Evolutionary conservation across 35 echinoderm and acorn worm species (phyloP), one percentile per base, ranked within the genome.

Genomic region (Apostichopus japonicus): DNA sequence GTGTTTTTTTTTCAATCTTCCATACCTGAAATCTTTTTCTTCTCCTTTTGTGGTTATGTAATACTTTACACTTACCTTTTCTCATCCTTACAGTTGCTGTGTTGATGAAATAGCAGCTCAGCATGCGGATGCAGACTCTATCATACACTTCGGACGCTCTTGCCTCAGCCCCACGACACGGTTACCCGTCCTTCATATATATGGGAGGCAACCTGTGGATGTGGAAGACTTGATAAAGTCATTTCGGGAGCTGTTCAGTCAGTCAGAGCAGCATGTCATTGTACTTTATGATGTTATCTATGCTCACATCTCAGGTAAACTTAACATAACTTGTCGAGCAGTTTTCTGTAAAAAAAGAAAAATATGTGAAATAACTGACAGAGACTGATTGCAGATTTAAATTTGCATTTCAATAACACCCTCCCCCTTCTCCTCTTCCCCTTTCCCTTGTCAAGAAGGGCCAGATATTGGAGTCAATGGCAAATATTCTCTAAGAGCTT

Each of bases 201-300:
- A 96, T 84, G 97, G 97, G 14, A 93, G 70, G 27, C 88, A 93
- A 24, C 63, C 63, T 5, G 71, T 96, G 1, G 95, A 98, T 86
- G 58, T 94, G 17, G 94, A 84, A 13, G 72, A 96, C 53, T 96
- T 95, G 77, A 11, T 71, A 10, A 15, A 86, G 16, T 72, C 86
- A 10, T 90, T 96, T 72, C 19, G 76, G 21, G 73, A 89, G 23
- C 58, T 96, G 19, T 87, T 94, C 54, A n/a, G 17, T n/a, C 88
- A 92, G 24, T 11, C 16, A 54, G 73, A 61, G 33, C 83, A 94
- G 58, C 91, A 67, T 52, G 90, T 96, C 44, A 21, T 98, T 19
- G 58, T 98, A 8, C 57, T 98, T n/a, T 98, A 92, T 93, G 97
- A 98, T 94, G 94, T 98, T 9, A 92, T 96, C 14, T 98, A 96